phyloP scores from a whole-genome alignment of 2,113 vertebrate species.

The Neoarius graeffei region DNA sequence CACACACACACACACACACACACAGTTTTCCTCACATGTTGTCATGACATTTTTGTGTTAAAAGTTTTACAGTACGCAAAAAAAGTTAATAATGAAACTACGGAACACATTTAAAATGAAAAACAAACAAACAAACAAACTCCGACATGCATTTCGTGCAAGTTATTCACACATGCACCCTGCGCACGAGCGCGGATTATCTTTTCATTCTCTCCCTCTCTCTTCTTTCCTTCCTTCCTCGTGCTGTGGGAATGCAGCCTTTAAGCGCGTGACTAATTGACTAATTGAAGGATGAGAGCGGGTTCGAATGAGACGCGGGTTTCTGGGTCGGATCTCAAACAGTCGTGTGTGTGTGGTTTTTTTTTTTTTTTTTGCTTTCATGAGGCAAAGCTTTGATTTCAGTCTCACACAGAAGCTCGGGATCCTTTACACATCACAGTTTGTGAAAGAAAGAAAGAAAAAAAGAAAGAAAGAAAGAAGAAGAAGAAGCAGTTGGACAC shows the following conservation, averaged over 20 bases:
- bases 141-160: neutral
- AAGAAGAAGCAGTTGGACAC: neutral
- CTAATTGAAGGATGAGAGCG: conserved; percentile 54
- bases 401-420: conserved; percentile 40
- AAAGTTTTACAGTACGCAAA: neutral
- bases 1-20: conserved; percentile 6
- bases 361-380: conserved; percentile 52
- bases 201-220: neutral
- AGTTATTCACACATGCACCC: neutral
- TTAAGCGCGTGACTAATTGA: conserved; percentile 54
- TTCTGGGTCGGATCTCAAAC: conserved; percentile 26
- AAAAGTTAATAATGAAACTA: neutral
- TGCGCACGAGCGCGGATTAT: neutral
- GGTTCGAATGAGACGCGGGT: neutral
- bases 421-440: neutral
- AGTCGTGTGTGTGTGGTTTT: conserved; percentile 56
- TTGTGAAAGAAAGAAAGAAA: neutral
- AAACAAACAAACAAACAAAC: neutral
- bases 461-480: conserved; percentile 20
- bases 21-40: neutral
- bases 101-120: neutral
- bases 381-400: conserved; percentile 56
- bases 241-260: conserved; percentile 13
- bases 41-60: neutral
- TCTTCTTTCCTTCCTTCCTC: neutral